A percentile compares a stretch with the other conserved stretches of the same genome.
These are phyloP conservation scores for Labia minor DNA, from an alignment of 2,888 invertebrate genomes.

Conservation along the genomic window DNA sequence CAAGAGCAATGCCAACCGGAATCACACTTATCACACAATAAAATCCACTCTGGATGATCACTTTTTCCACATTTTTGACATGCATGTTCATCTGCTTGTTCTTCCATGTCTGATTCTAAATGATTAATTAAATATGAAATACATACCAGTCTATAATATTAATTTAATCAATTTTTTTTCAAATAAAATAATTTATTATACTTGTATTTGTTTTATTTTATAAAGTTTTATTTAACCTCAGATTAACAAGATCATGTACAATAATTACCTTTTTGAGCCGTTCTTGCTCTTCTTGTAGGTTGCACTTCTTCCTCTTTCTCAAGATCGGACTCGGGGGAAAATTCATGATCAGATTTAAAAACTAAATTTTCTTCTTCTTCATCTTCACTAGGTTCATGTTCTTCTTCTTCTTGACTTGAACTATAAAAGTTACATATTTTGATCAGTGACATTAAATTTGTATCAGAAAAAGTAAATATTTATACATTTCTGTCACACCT, in stretches of 20 bases:
- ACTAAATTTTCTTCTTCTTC: conserved; percentile 40
- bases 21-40: conserved; percentile 92
- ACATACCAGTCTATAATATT: conserved; percentile 16
- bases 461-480: too few relatives aligned
- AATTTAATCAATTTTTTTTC: conserved; percentile 17
- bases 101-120: conserved; percentile 22
- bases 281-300: conserved; percentile 72
- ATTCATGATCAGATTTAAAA: conserved; percentile 81
- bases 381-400: conserved; percentile 37
- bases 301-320: conserved; percentile 55
- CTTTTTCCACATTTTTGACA: conserved; percentile 84
- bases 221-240: neutral
- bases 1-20: conserved; percentile 97
- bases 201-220: neutral
- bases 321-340: conserved; percentile 80
- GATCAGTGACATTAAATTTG: neutral
- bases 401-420: conserved; percentile 34
- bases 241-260: too few relatives aligned
- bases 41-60: conserved; percentile 94
- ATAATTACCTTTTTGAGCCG: conserved; percentile 66
- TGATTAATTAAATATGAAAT: conserved; percentile 6
- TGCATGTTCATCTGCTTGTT: conserved; percentile 52
- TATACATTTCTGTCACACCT: too few relatives aligned
- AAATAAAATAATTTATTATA: too few relatives aligned
- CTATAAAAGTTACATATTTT: conserved; percentile 19